These are phyloP conservation scores for Lacanobia oleracea DNA, from an alignment of 2,888 invertebrate genomes.

Conservation along the genomic window DNA sequence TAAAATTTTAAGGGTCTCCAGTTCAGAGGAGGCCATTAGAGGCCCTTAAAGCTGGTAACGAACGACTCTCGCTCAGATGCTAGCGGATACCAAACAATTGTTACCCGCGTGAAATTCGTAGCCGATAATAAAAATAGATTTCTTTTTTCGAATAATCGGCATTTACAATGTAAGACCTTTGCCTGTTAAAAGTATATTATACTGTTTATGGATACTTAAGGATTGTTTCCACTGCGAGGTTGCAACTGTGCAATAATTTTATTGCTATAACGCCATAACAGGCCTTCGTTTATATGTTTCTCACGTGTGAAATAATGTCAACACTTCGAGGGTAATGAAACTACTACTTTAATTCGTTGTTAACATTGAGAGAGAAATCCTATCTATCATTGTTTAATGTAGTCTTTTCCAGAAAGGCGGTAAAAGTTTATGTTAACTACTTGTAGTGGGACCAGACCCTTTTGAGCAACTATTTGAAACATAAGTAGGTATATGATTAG, in stretches of 20 bases:
- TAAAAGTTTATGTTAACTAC: slow-evolving; percentile 49
- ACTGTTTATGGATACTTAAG: slow-evolving; percentile 50
- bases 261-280: slow-evolving; percentile 13
- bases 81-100: slow-evolving; percentile 84
- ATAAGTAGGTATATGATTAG: slow-evolving; percentile 28
- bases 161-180: slow-evolving; percentile 57
- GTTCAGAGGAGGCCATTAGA: slow-evolving; percentile 84
- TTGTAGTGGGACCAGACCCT: slow-evolving; percentile 46
- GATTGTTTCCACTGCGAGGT: slow-evolving; percentile 14
- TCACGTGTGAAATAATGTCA: slow-evolving; percentile 40
- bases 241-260: slow-evolving; percentile 23
- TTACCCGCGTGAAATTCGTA: slow-evolving; percentile 83
- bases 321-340: slow-evolving; percentile 46
- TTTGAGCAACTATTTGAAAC: slow-evolving; percentile 29
- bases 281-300: slow-evolving; percentile 33
- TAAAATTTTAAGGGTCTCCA: slow-evolving; percentile 88
- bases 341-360: slow-evolving; percentile 41
- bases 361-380: slow-evolving; percentile 40
- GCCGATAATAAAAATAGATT: slow-evolving; percentile 74
- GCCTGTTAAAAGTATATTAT: slow-evolving; percentile 58
- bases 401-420: slow-evolving; percentile 25
- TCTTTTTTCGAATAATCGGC: slow-evolving; percentile 65
- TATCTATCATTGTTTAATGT: slow-evolving; percentile 56
- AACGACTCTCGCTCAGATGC: slow-evolving; percentile 82
- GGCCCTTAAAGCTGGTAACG: slow-evolving; percentile 86